A percentile compares a stretch with the other conserved stretches of the same genome.
phyloP scores from a whole-genome alignment of 2,888 invertebrate species.

The Sminthurides aquaticus region DNA sequence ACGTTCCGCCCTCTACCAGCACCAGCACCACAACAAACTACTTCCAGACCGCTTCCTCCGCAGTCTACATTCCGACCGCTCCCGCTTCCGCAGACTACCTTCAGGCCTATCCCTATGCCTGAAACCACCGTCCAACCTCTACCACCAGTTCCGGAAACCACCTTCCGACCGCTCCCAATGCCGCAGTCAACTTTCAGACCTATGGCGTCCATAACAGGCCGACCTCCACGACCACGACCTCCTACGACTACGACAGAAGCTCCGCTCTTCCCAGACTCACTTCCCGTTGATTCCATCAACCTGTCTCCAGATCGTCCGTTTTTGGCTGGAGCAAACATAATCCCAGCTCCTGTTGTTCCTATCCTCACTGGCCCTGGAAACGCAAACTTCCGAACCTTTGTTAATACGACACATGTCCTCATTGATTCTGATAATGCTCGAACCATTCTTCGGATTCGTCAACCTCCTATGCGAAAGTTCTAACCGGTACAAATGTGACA shows the following conservation, averaged over 20 bases:
- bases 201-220: background rate
- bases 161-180: background rate
- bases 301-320: background rate
- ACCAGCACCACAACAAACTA: background rate
- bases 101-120: background rate
- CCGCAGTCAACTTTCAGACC: background rate
- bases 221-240: background rate
- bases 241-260: background rate
- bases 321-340: background rate
- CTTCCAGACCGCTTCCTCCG: background rate
- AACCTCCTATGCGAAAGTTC: too few species aligned
- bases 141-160: background rate
- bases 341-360: background rate
- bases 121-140: background rate
- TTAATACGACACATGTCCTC: background rate
- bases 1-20: background rate
- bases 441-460: background rate
- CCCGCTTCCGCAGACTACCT: background rate
- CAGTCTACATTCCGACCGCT: background rate
- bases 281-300: background rate
- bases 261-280: background rate
- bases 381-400: background rate
- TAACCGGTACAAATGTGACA: too few species aligned
- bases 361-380: background rate
- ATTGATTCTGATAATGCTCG: background rate